These are phyloP conservation scores for Oikopleura vanhoeffeni DNA, from an alignment of 23 tunicate genomes.

Conservation along the genomic window DNA sequence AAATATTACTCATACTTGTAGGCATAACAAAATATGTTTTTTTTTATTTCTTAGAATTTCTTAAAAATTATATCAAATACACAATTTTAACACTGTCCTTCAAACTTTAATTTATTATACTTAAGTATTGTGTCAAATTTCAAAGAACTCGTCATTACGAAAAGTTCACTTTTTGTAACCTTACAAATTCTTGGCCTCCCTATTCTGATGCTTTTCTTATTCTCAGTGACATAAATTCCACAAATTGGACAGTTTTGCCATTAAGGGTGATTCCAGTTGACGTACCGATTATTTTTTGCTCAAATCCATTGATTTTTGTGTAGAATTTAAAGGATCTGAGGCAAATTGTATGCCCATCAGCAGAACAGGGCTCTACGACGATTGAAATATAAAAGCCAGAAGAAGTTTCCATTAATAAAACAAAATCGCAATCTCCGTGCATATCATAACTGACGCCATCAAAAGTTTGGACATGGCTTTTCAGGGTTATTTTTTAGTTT, in stretches of 20 bases:
- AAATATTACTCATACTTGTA: no score
- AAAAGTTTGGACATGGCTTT: not conserved
- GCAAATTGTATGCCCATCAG: not conserved
- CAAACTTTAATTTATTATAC: no score
- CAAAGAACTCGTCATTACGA: no score
- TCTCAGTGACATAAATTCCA: not conserved
- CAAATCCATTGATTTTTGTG: not conserved
- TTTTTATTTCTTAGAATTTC: no score
- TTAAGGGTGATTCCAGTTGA: not conserved
- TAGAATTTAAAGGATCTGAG: not conserved
- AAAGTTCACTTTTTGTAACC: no score
- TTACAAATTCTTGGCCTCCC: no score
- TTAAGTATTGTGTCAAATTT: no score
- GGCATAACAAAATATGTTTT: no score
- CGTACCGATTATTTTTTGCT: not conserved
- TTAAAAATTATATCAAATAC: no score
- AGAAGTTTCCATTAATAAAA: not conserved
- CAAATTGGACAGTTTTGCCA: not conserved
- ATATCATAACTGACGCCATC: not conserved
- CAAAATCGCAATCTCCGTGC: not conserved
- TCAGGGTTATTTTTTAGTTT: no score
- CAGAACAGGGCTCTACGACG: not conserved
- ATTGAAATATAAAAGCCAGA: not conserved
- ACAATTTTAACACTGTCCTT: no score
- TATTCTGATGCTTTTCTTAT: not conserved